Evolutionary conservation across 2,797 vertebrate genomes (phyloP).

Genomic region (Molossus molossus): DNA sequence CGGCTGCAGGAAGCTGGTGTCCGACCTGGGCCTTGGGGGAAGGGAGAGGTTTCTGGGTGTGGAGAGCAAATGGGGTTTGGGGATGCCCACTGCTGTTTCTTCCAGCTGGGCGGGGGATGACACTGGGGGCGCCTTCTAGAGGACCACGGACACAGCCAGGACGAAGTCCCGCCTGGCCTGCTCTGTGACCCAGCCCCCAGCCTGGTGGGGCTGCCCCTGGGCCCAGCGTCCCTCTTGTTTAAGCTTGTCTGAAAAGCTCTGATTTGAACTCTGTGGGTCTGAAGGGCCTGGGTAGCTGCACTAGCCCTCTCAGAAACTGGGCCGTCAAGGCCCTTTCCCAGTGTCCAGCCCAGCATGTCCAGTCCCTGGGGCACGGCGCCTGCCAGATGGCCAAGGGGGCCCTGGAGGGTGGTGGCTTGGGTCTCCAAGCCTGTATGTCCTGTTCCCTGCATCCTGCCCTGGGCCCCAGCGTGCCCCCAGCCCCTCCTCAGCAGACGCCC

Average conservation of each 20-base stretch:
- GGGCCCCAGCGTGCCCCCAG: background rate
- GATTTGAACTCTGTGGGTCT: background rate
- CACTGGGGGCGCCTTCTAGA: background rate
- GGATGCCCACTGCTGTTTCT: background rate
- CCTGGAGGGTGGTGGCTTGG: rapidly evolving
- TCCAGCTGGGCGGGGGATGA: background rate
- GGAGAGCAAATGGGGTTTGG: background rate
- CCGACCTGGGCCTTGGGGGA: rapidly evolving
- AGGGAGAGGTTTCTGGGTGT: background rate
- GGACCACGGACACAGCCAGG: background rate
- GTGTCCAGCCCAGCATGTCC: rapidly evolving
- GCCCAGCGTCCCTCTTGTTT: background rate
- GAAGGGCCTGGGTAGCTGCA: background rate
- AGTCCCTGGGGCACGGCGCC: background rate
- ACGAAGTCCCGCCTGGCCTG: background rate
- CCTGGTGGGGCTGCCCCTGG: background rate
- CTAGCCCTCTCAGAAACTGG: background rate
- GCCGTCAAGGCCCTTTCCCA: background rate
- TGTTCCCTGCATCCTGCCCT: background rate
- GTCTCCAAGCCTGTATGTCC: background rate
- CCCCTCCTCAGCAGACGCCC: background rate
- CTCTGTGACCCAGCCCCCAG: background rate
- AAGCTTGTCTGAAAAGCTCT: background rate
- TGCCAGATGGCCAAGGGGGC: background rate
- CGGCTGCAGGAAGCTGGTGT: background rate